Conservation (phyloP, 2,888 invertebrate species). For the Agapetus fuscipes region DNA sequence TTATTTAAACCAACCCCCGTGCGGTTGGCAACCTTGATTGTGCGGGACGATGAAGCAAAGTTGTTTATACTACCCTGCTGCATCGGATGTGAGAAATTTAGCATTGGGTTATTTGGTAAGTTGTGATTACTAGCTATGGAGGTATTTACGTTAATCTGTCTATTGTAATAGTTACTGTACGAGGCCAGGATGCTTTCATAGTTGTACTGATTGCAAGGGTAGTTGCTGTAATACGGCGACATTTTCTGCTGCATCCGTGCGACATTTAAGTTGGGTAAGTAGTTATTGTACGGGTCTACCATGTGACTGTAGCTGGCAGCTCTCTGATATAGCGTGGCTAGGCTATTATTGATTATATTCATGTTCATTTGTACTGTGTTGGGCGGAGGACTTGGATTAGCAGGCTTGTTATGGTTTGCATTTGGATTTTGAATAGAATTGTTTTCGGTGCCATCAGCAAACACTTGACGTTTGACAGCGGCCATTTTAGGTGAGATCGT, state of each 20-base stretch:
- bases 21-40: neutral
- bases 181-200: conserved; percentile 10
- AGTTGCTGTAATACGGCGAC: conserved; percentile 12
- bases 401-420: neutral
- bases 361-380: conserved; percentile 9
- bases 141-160: conserved; percentile 4
- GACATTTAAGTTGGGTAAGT: too few relatives aligned
- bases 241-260: conserved; percentile 8
- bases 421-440: conserved; percentile 1
- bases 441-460: conserved; percentile 8
- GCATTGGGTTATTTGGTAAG: conserved; percentile 11
- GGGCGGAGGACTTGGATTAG: too few relatives aligned
- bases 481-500: conserved; percentile 13
- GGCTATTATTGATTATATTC: neutral
- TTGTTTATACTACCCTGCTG: neutral
- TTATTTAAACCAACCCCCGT: neutral
- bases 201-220: conserved; percentile 7
- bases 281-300: conserved; percentile 2
- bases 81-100: too few relatives aligned
- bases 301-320: conserved; percentile 2
- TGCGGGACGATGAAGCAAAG: neutral
- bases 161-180: conserved; percentile 6
- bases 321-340: neutral
- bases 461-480: conserved; percentile 14
- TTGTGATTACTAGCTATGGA: too few relatives aligned